Evolutionary conservation across 2,113 vertebrate genomes (phyloP), one percentile per base, ranked within the genome.

Genomic region (Callipepla squamata): DNA sequence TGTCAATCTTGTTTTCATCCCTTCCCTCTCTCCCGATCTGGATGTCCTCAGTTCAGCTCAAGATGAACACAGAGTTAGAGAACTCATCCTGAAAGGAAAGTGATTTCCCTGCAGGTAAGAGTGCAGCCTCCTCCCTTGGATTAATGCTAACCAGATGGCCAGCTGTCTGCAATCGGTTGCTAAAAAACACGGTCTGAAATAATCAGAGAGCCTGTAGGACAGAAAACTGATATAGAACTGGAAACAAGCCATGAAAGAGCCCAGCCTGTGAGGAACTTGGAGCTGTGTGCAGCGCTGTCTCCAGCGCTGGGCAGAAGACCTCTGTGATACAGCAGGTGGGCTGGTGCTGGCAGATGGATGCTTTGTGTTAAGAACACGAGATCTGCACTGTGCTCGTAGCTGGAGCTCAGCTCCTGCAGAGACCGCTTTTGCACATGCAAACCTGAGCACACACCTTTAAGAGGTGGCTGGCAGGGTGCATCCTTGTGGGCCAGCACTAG

Each of bases 101-200:
- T 13, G 50, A 58, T 87, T 89, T 73, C 65, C 53, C 63, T 73
- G 67, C 63, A 95, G 92, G 85, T 95, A 38, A 66, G 65, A 2
- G 7, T 14, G 26, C 53, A 9, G 6, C 72, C 59, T 87, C 85
- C 80, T 89, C 63, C 66, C 44, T 28, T 63, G 80, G 58, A 89
- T n/a, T 21, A 76, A 77, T 28, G n/a, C 61, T 62, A 50, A 80
- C 28, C 82, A 87, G 79, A 89, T 76, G 80, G 81, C 57, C 53
- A 58, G 50, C 25, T 47, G 69, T 74, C 82, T 91, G 69, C 2
- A 76, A 62, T 50, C 38, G 58, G 59, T 13, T 48, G 59, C 80
- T 93, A 25, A 62, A 86, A 95, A 84, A 15, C 36, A 68, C 62
- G 47, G 79, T 72, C 85, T 90, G 85, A 80, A 94, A 82, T 59